Percentiles rank a stretch among this genome's conserved stretches.
phyloP scores from a whole-genome alignment of 2,888 invertebrate genomes.

The Chromoteleia sp. region DNA sequence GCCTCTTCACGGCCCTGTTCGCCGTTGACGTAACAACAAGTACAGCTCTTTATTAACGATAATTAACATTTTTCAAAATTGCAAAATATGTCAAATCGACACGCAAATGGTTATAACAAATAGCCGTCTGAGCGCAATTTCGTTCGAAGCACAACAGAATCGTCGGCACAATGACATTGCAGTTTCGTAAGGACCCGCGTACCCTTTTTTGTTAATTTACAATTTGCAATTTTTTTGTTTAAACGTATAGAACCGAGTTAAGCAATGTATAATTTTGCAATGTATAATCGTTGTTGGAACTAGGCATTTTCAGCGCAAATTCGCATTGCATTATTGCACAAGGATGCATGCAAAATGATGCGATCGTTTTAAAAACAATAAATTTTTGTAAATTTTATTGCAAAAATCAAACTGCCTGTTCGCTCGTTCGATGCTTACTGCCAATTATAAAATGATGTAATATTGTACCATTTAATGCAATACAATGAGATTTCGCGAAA shows the following conservation, averaged over 20 bases:
- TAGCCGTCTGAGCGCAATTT: constrained; percentile 5
- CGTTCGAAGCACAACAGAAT: background rate
- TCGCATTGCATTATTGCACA: background rate
- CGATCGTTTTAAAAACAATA: background rate
- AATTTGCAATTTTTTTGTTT: constrained; percentile 67
- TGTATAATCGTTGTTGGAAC: constrained; percentile 6
- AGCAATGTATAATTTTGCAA: constrained; percentile 54
- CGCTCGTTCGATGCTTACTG: too few species aligned
- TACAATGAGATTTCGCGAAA: too few species aligned
- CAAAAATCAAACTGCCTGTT: too few species aligned
- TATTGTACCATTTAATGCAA: too few species aligned
- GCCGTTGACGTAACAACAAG: constrained; percentile 84
- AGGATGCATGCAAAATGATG: background rate
- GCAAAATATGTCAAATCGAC: constrained; percentile 52
- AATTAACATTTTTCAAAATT: constrained; percentile 82
- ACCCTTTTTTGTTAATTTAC: constrained; percentile 63
- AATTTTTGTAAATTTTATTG: constrained; percentile 12
- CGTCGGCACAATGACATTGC: constrained; percentile 29
- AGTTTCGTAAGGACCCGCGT: constrained; percentile 5
- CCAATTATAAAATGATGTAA: too few species aligned
- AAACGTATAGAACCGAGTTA: constrained; percentile 20
- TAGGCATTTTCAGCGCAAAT: background rate
- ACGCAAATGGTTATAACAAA: constrained; percentile 56
- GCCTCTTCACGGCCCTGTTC: constrained; percentile 84
- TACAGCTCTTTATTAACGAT: constrained; percentile 84